Percentiles rank a stretch among this genome's conserved stretches.
phyloP scores from a whole-genome alignment of 2,888 invertebrate species.

The Drosophila yooni region DNA sequence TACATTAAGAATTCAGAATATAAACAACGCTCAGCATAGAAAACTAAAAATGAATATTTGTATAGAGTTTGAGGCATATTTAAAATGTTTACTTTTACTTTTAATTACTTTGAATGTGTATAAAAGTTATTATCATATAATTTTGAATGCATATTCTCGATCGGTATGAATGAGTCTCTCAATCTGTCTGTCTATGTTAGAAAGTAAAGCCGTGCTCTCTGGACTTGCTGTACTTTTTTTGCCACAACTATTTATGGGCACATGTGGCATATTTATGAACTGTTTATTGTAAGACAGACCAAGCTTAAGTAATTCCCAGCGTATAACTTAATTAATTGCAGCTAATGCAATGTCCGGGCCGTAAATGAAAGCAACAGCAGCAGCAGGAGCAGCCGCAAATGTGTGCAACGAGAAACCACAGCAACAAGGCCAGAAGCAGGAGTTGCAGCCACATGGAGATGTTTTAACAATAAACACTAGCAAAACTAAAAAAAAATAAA shows the following conservation, averaged over 20 bases:
- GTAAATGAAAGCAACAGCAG: conserved; percentile 22
- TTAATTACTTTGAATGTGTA: background rate
- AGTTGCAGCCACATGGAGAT: conserved; percentile 35
- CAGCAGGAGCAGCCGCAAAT: conserved; percentile 51
- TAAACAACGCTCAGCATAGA: background rate
- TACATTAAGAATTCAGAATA: conserved; percentile 5
- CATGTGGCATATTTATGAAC: conserved; percentile 72
- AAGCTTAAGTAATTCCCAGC: conserved; percentile 68
- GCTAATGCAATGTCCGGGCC: conserved; percentile 68
- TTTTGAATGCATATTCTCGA: background rate
- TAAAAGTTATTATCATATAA: background rate
- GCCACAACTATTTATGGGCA: conserved; percentile 52
- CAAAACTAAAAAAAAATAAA: conserved; percentile 7
- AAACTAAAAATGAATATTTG: background rate
- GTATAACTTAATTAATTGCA: conserved; percentile 76
- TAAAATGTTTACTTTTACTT: background rate
- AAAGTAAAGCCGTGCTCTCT: too few species aligned
- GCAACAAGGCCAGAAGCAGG: conserved; percentile 9
- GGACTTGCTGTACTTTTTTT: background rate
- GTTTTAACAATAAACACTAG: conserved; percentile 40
- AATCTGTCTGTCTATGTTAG: background rate
- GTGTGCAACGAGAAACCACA: conserved; percentile 29
- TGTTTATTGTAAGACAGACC: conserved; percentile 66
- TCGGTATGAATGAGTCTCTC: background rate
- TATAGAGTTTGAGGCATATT: background rate